These are phyloP conservation scores for Parochlus steinenii DNA, from an alignment of 2,888 invertebrate genomes.

Conservation along the genomic window DNA sequence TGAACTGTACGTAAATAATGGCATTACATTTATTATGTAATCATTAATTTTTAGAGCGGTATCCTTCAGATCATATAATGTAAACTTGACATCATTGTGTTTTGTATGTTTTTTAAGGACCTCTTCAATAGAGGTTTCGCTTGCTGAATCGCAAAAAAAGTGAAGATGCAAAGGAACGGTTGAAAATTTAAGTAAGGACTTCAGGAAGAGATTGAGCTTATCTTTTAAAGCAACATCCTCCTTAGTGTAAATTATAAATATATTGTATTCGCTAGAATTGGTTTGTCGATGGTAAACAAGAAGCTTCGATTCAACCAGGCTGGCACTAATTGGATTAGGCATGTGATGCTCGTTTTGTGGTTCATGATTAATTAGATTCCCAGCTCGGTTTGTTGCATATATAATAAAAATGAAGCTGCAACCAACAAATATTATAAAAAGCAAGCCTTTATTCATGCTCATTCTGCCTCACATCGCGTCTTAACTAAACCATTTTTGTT, in stretches of 20 bases:
- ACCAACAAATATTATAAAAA: too few species aligned
- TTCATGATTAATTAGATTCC: too few species aligned
- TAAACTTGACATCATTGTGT: slow-evolving; percentile 30
- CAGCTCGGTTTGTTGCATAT: too few species aligned
- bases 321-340: too few species aligned
- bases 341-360: too few species aligned
- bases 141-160: slow-evolving; percentile 42
- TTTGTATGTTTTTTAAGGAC: slow-evolving; percentile 29
- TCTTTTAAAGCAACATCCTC: slow-evolving; percentile 27
- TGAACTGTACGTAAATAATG: slow-evolving; percentile 51
- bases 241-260: slow-evolving; percentile 28
- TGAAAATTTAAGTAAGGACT: slow-evolving; percentile 25
- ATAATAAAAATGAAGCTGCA: too few species aligned
- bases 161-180: slow-evolving; percentile 37
- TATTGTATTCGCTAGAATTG: slow-evolving; percentile 23
- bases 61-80: slow-evolving; percentile 43
- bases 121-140: slow-evolving; percentile 35
- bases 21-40: slow-evolving; percentile 48
- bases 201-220: slow-evolving; percentile 27
- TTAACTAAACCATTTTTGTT: too few species aligned
- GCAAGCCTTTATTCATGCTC: too few species aligned
- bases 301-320: too few species aligned
- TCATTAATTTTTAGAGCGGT: slow-evolving; percentile 40
- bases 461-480: too few species aligned
- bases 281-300: too few species aligned